phyloP scores from a whole-genome alignment of 2,888 invertebrate genomes.

The Nomada ruficornis region DNA sequence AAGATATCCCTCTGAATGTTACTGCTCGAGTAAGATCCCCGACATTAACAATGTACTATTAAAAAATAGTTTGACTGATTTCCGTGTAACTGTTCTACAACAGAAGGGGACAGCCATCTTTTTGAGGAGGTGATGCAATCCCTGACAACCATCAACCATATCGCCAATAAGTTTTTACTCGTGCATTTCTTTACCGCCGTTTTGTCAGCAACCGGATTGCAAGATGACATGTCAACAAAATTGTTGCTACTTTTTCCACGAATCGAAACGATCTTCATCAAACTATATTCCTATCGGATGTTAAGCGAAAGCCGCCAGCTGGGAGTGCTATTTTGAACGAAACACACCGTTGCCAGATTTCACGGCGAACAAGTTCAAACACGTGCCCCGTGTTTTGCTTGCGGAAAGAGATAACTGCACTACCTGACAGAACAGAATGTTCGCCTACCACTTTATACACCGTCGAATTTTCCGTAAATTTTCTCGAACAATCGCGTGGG shows the following conservation, averaged over 20 bases:
- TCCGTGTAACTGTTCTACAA: constrained; percentile 50
- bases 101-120: constrained; percentile 61
- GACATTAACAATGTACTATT: neutral
- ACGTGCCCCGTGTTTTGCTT: constrained; percentile 70
- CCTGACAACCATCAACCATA: constrained; percentile 64
- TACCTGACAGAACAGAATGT: constrained; percentile 51
- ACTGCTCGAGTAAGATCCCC: neutral
- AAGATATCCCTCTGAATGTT: no score
- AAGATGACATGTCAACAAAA: neutral
- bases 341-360: constrained; percentile 74
- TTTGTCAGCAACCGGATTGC: neutral
- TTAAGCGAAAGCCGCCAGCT: constrained; percentile 76
- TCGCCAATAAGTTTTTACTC: neutral
- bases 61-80: constrained; percentile 37
- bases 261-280: constrained; percentile 31
- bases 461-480: neutral
- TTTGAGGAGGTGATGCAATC: constrained; percentile 66
- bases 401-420: constrained; percentile 62
- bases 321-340: constrained; percentile 79
- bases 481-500: neutral
- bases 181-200: neutral
- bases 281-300: constrained; percentile 50
- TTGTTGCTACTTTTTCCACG: constrained; percentile 14
- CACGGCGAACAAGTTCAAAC: constrained; percentile 68
- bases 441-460: constrained; percentile 33